These are phyloP conservation scores for Protaetia brevitarsis DNA, from an alignment of 1,140 invertebrate genomes.

Conservation along the genomic window DNA sequence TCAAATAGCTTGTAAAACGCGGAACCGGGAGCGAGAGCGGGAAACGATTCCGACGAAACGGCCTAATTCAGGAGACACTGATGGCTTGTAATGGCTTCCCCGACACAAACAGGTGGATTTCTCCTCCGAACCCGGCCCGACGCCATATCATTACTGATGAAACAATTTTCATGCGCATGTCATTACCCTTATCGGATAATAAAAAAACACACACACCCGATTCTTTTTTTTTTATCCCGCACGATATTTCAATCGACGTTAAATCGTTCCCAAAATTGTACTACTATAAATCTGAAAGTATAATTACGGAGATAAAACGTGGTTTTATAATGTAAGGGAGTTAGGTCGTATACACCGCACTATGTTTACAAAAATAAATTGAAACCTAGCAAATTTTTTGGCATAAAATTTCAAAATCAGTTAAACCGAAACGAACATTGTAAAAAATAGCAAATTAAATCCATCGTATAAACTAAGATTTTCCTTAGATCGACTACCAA, in stretches of 20 bases:
- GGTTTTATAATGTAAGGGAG: no score
- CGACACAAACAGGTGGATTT: constrained; percentile 49
- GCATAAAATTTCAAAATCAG: no score
- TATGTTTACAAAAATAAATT: no score
- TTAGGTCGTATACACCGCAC: no score
- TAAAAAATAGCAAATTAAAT: no score
- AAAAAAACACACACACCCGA: constrained; percentile 4
- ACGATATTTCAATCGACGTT: neutral
- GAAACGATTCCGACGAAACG: constrained; percentile 48
- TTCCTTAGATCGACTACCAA: no score
- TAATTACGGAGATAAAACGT: no score
- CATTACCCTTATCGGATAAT: neutral
- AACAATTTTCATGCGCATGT: constrained; percentile 16
- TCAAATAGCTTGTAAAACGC: constrained; percentile 53
- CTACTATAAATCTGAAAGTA: no score
- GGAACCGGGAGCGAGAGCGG: constrained; percentile 41
- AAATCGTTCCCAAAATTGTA: neutral
- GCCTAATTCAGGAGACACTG: constrained; percentile 51
- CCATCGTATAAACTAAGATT: no score
- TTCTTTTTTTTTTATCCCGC: neutral
- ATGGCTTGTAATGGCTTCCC: constrained; percentile 50
- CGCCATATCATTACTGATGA: constrained; percentile 2
- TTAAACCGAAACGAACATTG: no score
- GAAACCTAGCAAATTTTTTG: no score
- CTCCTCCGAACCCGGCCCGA: constrained; percentile 29